Base-by-base conservation (phyloP, 2,113 vertebrate species). In the Zosterops hypoxanthus region DNA sequence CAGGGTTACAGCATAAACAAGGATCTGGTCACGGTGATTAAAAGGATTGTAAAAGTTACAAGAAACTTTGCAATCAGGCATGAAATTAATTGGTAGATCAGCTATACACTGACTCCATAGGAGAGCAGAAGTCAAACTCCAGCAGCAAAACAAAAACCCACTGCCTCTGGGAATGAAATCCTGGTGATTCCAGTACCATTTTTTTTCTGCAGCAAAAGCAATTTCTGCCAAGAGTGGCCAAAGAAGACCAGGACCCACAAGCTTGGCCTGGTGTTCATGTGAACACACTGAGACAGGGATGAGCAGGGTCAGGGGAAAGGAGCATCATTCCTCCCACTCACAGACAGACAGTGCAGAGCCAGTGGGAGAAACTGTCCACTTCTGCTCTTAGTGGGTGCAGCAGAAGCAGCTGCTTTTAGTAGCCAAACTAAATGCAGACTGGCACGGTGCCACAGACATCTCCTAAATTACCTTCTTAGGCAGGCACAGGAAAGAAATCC, bases 211-310 rank as follows among this genome's bases (percentile, higher is more conserved):
- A 82, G 20, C n/a, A 64, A 84, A 92, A 90, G 11, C 63, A 56
- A 6, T 15, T 14, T 14, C 29, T 75, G 52, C 68, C 33, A 41
- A 68, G 72, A 86, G 47, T 9, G 46, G 75, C n/a, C 64, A 60
- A 71, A 52, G 61, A 41, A 2, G 36, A 11, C 11, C 0, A 0
- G 55, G 57, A 53, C n/a, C n/a, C 3, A 1, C 0, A 7, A 76
- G 31, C 59, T 59, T 34, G 47, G 64, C 34, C 52, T 82, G 26
- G 39, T 64, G 25, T 34, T 64, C 2, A 2, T 36, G 26, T 28
- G 39, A 44, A 7, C 33, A 11, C 0, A 0, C 33, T 73, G 17
- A 68, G 69, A 41, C 6, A 36, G 76, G 31, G 57, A 41, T 10
- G 34, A 59, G 22, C 57, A 68, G 57, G 28, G 18, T 0, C 7